Base-by-base conservation (phyloP, 2,797 vertebrate species). In the Gambelia wislizenii region DNA sequence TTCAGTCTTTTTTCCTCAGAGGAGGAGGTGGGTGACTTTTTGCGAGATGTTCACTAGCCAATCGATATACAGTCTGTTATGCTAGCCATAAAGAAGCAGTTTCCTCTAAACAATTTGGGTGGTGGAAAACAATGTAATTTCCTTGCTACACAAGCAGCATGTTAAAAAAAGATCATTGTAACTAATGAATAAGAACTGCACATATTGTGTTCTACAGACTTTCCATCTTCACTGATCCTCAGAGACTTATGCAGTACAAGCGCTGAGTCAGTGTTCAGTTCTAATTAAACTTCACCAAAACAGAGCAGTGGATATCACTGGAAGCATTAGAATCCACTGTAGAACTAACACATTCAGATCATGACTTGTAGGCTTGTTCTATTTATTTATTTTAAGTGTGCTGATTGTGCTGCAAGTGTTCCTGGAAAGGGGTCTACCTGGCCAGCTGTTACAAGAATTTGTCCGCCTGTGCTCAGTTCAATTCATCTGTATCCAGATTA, bases 221-320 rank as follows among this genome's bases (percentile, higher is more conserved):
- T 82, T 44, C n/a, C 70, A 42, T 44, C 52, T 75, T 33, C 20
- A 56, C 42, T 13, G 47, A 74, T 61, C 56, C n/a, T 83, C 67
- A 16, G 74, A 76, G 72, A 76, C 47, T 33, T 7, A 39, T 54
- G 49, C 49, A 54, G 67, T 78, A 80, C 56, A 72, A 80, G 10
- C 70, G 54, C 72, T 25, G 16, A 77, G n/a, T 64, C 25, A 64
- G 44, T 77, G 77, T 83, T 83, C 72, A 52, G 84, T 84, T 90
- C 85, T 90, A 80, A 59, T 42, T 20, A 76, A 72, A 0, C 81
- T 75, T 70, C 61, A 59, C 84, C 36, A 16, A 10, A 83, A 49
- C 79, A 84, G 84, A 81, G 75, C 74, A 70, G 89, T 75, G 81
- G 52, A 75, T 83, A 87, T 83, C 89, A 87, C 81, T 91, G 92